A percentile compares a stretch with the other conserved stretches of the same genome.
phyloP scores from a whole-genome alignment of 2,888 invertebrate genomes.

The Ethmia dodecea region DNA sequence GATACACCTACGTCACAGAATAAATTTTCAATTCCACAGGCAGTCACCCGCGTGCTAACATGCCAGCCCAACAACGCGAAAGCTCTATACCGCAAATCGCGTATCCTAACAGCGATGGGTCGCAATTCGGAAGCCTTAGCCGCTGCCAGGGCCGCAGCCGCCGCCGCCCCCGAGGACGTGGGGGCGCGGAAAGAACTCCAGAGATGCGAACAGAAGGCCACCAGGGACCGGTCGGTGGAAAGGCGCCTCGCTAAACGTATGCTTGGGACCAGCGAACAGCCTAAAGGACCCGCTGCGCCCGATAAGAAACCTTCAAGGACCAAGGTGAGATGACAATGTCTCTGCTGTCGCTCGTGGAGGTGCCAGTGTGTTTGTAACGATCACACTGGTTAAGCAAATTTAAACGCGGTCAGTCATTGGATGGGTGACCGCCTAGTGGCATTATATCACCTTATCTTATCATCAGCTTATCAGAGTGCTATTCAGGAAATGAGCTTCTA shows the following conservation, averaged over 20 bases:
- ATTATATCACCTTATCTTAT: no score
- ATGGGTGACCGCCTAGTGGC: no score
- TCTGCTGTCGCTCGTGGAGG: no score
- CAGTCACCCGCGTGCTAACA: slow-evolving; percentile 88
- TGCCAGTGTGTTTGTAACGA: no score
- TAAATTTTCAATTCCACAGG: no score
- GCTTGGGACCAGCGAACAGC: slow-evolving; percentile 40
- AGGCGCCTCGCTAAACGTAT: slow-evolving; percentile 70
- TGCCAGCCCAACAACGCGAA: slow-evolving; percentile 94
- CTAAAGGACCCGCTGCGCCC: slow-evolving; percentile 25
- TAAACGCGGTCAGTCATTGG: no score
- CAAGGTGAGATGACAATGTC: slow-evolving; percentile 48
- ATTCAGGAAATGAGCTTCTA: no score
- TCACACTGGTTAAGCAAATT: no score
- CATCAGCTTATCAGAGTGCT: no score
- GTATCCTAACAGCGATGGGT: slow-evolving; percentile 64
- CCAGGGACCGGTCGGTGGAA: slow-evolving; percentile 64
- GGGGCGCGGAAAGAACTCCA: slow-evolving; percentile 60
- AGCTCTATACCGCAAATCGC: slow-evolving; percentile 88
- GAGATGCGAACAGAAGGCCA: slow-evolving; percentile 48
- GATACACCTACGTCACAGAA: no score
- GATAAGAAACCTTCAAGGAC: slow-evolving; percentile 58
- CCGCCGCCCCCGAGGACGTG: slow-evolving; percentile 55
- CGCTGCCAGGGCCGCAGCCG: slow-evolving; percentile 62
- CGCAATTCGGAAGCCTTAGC: slow-evolving; percentile 84